Conservation (phyloP, 2,888 invertebrate genomes). For the Ernsta delagoae region DNA sequence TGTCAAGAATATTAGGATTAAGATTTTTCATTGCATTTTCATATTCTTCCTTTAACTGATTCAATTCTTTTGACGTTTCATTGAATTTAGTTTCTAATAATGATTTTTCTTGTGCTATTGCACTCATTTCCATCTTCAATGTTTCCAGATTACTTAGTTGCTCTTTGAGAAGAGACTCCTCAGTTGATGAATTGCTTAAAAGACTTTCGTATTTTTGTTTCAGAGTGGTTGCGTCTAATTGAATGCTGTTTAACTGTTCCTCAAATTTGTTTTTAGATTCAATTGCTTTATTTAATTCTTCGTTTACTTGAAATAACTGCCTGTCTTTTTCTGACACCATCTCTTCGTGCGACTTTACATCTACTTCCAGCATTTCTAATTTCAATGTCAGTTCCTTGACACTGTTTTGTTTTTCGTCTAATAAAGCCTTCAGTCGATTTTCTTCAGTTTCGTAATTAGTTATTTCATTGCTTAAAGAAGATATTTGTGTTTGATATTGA, state of each 20-base stretch:
- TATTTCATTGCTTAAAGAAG: conserved; percentile 57
- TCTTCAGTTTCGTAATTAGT: conserved; percentile 62
- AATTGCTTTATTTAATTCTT: conserved; percentile 66
- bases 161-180: conserved; percentile 71
- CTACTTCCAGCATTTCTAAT: conserved; percentile 75
- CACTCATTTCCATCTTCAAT: conserved; percentile 64
- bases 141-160: conserved; percentile 67
- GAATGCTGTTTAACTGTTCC: conserved; percentile 70
- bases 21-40: conserved; percentile 57
- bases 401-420: conserved; percentile 69
- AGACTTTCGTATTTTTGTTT: conserved; percentile 76
- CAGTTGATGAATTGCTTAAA: conserved; percentile 69
- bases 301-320: conserved; percentile 69
- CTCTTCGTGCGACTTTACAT: conserved; percentile 76
- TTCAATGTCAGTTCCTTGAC: conserved; percentile 72
- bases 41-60: conserved; percentile 59
- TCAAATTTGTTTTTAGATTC: conserved; percentile 78
- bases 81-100: conserved; percentile 60
- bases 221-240: conserved; percentile 63
- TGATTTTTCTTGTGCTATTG: conserved; percentile 65
- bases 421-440: conserved; percentile 52
- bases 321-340: conserved; percentile 77
- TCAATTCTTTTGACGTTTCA: conserved; percentile 57
- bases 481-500: conserved; percentile 63
- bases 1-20: conserved; percentile 54